Evolutionary conservation across 2,797 vertebrate species (phyloP), one percentile per base, ranked within the genome.

Genomic region (Cryptoprocta ferox): DNA sequence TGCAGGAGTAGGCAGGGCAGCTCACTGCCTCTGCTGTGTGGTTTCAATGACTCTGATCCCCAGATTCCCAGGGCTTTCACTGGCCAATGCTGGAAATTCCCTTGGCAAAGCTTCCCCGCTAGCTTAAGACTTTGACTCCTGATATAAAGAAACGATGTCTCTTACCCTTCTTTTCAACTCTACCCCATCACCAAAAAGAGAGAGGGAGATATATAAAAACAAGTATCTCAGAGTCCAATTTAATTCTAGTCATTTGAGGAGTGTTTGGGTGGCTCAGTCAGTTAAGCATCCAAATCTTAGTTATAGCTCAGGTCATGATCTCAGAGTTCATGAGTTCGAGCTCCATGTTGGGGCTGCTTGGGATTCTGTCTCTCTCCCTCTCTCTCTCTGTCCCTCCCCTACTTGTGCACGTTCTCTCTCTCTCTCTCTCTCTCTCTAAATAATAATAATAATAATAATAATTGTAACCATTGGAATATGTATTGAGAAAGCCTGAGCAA

Each of bases 1-100:
- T 18, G 0, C 3, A 4, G 48, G 30, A 19, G n/a, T 32, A 6
- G 35, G 14, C 75, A 16, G 18, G 5, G 42, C 68, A 0, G 0
- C 78, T n/a, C 2, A 13, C 37, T 21, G 19, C 19, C 56, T 63
- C 91, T 86, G 15, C 59, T 26, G 16, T 50, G 48, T 50, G 50
- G 50, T 66, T 71, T 59, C 59, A 56, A 80, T 26, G 37, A 39
- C 30, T 1, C 18, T 5, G 18, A 56, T 2, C 5, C 37, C 37
- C 50, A 61, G 19, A 45, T 35, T 59, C 45, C 39, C 83, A 66
- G 2, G 1, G 9, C 11, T 42, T 15, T 66, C 76, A 75, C 84
- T 50, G 32, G 14, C 63, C 30, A 39, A 3, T 6, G 37, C 15
- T 48, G 59, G 53, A 73, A 56, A 85, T 75, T 89, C 14, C 82